Conservation (phyloP, 2,113 vertebrate genomes). For the Cettia cetti region DNA sequence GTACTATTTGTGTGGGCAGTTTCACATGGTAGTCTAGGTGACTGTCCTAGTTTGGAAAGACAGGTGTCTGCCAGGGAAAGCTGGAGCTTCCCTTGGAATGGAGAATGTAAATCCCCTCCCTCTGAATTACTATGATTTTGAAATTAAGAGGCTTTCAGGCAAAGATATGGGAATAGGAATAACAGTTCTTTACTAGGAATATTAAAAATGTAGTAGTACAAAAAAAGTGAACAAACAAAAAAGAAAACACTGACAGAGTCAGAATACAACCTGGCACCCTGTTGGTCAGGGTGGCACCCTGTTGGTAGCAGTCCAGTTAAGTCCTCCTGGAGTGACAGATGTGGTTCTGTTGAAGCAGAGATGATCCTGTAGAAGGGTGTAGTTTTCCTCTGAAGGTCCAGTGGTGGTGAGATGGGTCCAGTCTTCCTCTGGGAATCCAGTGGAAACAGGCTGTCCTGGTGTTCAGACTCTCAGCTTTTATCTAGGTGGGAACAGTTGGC, state of each 20-base stretch:
- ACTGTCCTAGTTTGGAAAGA: not conserved
- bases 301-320: not conserved
- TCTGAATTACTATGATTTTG: not conserved
- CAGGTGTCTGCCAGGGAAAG: not conserved
- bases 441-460: not conserved
- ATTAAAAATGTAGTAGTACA: not conserved
- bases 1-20: not conserved
- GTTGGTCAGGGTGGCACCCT: not conserved
- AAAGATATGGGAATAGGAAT: not conserved
- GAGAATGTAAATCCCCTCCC: not conserved
- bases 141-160: not conserved
- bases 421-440: not conserved
- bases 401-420: not conserved
- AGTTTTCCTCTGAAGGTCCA: not conserved
- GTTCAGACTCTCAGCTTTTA: not conserved
- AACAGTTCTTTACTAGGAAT: not conserved
- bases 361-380: not conserved
- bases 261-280: not conserved
- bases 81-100: not conserved
- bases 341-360: not conserved
- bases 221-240: not conserved
- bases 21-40: not conserved
- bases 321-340: not conserved
- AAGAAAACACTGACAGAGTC: not conserved
- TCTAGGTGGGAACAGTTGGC: not conserved